Percentiles rank a stretch among this genome's conserved stretches.
phyloP scores from a whole-genome alignment of 2,888 invertebrate genomes.

The Listrodromus nycthemerus region DNA sequence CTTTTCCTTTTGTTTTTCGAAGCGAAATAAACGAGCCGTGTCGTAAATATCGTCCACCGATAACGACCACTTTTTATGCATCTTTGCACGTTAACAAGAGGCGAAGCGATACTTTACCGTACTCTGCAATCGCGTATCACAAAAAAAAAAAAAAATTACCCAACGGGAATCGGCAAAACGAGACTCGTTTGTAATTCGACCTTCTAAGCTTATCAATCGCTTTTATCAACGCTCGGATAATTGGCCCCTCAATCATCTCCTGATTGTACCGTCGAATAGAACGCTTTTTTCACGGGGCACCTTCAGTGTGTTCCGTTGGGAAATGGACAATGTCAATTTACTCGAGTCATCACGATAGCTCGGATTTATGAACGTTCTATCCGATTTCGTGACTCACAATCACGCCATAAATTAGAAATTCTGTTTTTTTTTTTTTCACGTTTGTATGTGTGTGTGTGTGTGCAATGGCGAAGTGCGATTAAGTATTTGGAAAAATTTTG shows the following conservation, averaged over 20 bases:
- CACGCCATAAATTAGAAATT: constrained; percentile 28
- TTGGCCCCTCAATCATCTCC: background rate
- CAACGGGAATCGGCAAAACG: too few species aligned
- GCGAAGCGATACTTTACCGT: constrained; percentile 1
- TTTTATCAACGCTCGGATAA: too few species aligned
- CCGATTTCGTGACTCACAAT: constrained; percentile 22
- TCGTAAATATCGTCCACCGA: background rate
- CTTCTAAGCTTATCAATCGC: too few species aligned
- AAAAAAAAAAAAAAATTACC: too few species aligned
- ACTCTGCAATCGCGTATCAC: too few species aligned
- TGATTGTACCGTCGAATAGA: background rate
- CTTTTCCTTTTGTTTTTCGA: constrained; percentile 11
- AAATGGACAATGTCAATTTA: background rate
- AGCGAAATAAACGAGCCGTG: background rate
- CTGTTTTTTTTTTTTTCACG: background rate
- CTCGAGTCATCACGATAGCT: background rate
- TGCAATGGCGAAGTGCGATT: background rate
- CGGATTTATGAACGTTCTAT: background rate
- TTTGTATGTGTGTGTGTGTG: constrained; percentile 15
- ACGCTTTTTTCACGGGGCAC: background rate
- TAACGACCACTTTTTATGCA: constrained; percentile 2
- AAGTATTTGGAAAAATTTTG: background rate
- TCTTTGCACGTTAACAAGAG: background rate
- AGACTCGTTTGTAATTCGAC: too few species aligned
- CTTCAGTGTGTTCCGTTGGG: background rate